Evolutionary conservation across 1,140 invertebrate genomes (phyloP).

Genomic region (Colletes gigas): DNA sequence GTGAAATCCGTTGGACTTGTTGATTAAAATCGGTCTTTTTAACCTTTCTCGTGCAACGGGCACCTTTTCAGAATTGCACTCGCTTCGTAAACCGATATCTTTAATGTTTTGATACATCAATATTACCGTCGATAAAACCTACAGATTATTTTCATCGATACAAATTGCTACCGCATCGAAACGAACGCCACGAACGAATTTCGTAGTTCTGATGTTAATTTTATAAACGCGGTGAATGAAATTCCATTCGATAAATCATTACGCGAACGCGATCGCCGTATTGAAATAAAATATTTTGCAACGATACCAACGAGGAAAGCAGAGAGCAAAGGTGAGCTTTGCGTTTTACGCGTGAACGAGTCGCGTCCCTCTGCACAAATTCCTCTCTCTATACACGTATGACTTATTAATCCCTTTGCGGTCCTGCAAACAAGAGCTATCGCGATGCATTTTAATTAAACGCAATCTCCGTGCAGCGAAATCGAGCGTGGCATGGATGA

Average conservation of each 20-base stretch:
- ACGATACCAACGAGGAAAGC: neutral
- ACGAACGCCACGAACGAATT: neutral
- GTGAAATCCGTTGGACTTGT: too few relatives aligned
- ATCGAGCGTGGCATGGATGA: constrained; percentile 42
- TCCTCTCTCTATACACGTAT: constrained; percentile 24
- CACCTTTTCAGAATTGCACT: too few relatives aligned
- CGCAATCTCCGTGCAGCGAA: constrained; percentile 43
- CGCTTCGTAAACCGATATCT: too few relatives aligned
- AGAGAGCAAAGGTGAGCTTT: constrained; percentile 15
- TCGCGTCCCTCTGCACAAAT: constrained; percentile 11
- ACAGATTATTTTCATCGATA: too few relatives aligned
- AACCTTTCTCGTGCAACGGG: too few relatives aligned
- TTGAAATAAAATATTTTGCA: neutral
- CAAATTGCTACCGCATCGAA: too few relatives aligned
- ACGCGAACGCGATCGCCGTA: neutral
- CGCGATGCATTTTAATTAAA: constrained; percentile 69
- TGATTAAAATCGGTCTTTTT: too few relatives aligned
- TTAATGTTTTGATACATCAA: too few relatives aligned
- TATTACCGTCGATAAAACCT: too few relatives aligned
- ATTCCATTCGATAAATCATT: neutral
- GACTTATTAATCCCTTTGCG: constrained; percentile 65
- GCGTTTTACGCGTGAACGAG: constrained; percentile 47
- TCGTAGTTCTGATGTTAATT: neutral
- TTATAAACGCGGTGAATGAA: neutral
- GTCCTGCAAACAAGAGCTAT: constrained; percentile 45